A percentile compares a stretch with the other conserved stretches of the same genome.
Evolutionary conservation across 2,113 vertebrate genomes (phyloP).

Genomic region (Sapajus apella): DNA sequence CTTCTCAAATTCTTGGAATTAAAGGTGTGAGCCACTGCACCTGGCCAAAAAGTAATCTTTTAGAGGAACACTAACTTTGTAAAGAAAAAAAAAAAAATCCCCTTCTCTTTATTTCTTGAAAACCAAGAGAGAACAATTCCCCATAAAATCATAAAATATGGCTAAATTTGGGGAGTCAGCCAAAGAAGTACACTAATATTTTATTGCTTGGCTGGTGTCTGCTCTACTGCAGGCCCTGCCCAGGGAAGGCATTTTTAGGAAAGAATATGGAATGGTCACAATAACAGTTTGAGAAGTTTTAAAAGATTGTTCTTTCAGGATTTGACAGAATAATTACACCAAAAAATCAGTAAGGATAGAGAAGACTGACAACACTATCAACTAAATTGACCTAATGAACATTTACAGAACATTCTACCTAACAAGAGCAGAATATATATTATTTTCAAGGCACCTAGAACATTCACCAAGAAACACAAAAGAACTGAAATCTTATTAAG

Average conservation of each 20-base stretch:
- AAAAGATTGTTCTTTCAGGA: neutral
- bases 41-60: neutral
- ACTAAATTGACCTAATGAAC: neutral
- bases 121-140: constrained; percentile 23
- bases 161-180: neutral
- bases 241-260: neutral
- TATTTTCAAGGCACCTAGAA: neutral
- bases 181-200: neutral
- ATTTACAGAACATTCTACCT: neutral
- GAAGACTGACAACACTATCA: neutral
- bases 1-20: too few species aligned
- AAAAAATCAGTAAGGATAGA: neutral
- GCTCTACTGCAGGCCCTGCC: neutral
- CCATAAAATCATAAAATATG: neutral
- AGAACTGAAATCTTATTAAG: neutral
- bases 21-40: too few species aligned
- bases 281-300: neutral
- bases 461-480: neutral
- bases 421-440: neutral
- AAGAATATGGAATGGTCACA: neutral
- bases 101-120: neutral
- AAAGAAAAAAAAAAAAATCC: neutral
- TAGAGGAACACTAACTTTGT: neutral
- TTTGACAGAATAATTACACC: neutral
- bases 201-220: neutral